A percentile compares a stretch with the other conserved stretches of the same genome.
Evolutionary conservation across 2,888 invertebrate species (phyloP).

Genomic region (Andrena trimmerana): DNA sequence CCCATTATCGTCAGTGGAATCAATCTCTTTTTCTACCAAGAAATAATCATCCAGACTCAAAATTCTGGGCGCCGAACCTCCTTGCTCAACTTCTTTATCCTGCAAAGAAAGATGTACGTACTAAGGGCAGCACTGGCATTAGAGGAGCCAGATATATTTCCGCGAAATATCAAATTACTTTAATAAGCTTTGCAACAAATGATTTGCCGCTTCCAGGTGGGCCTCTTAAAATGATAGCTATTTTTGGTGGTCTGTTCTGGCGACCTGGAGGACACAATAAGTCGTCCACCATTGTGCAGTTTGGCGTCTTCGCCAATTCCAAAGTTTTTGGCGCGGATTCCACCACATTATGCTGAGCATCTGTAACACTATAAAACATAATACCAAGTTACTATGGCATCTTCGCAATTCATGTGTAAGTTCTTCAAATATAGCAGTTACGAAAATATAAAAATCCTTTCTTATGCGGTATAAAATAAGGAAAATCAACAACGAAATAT

Average conservation of each 20-base stretch:
- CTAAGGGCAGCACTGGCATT: not conserved
- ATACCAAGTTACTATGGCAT: conserved; percentile 39
- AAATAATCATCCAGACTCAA: conserved; percentile 98
- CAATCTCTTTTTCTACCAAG: conserved; percentile 93
- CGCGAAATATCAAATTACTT: conserved; percentile 85
- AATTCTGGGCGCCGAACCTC: conserved; percentile 95
- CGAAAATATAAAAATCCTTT: conserved; percentile 10
- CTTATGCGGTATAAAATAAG: conserved; percentile 20
- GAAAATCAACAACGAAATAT: conserved; percentile 32
- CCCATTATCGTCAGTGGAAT: conserved; percentile 90
- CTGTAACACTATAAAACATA: conserved; percentile 71
- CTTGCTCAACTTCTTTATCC: conserved; percentile 92
- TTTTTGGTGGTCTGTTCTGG: conserved; percentile 91
- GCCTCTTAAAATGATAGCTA: conserved; percentile 96
- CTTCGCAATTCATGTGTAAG: not conserved
- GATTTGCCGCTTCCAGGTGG: conserved; percentile 98
- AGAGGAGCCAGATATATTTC: not conserved
- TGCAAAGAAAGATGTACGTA: conserved; percentile 76
- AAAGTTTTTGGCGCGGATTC: conserved; percentile 76
- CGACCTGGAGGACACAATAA: conserved; percentile 93
- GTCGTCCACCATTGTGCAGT: conserved; percentile 92
- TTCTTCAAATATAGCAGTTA: conserved; percentile 14
- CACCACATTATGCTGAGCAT: conserved; percentile 70
- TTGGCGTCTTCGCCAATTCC: conserved; percentile 81
- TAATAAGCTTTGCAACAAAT: conserved; percentile 94